Conservation (phyloP, 2,113 vertebrate genomes). For the Hippoglossus stenolepis region DNA sequence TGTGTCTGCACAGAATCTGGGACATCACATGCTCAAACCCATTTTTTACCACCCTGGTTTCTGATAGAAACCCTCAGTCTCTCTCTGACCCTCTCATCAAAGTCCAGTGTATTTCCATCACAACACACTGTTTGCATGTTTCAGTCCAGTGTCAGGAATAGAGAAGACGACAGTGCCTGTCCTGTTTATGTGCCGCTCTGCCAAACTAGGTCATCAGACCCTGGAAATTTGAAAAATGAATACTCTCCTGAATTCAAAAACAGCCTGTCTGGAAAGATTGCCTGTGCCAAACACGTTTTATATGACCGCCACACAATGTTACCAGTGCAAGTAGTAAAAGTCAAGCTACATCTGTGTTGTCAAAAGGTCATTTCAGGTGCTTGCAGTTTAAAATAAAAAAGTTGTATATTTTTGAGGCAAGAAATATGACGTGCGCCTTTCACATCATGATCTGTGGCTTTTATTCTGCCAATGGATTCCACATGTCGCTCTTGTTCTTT, state of each 20-base stretch:
- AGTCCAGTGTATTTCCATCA: conserved; percentile 27
- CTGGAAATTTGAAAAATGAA: background rate
- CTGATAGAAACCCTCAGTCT: background rate
- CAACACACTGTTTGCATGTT: conserved; percentile 2
- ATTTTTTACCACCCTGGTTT: conserved; percentile 9
- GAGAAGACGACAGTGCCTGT: conserved; percentile 9
- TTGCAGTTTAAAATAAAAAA: background rate
- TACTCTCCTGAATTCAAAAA: background rate
- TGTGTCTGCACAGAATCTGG: conserved; percentile 17
- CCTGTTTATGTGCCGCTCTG: conserved; percentile 3
- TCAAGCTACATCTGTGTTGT: background rate
- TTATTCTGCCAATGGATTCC: background rate
- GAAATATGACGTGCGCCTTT: background rate
- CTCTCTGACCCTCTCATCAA: conserved; percentile 9
- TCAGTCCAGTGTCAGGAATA: conserved; percentile 8
- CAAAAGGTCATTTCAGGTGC: background rate
- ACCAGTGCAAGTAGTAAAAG: background rate
- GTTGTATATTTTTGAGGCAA: background rate
- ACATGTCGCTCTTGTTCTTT: conserved; percentile 30
- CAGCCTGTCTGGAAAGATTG: background rate
- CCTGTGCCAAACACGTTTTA: background rate
- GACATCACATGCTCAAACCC: background rate
- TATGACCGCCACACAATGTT: background rate
- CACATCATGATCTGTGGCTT: background rate
- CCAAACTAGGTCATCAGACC: conserved; percentile 27